Conservation (phyloP, 2,797 vertebrate genomes). For the Eulemur albifrons region DNA sequence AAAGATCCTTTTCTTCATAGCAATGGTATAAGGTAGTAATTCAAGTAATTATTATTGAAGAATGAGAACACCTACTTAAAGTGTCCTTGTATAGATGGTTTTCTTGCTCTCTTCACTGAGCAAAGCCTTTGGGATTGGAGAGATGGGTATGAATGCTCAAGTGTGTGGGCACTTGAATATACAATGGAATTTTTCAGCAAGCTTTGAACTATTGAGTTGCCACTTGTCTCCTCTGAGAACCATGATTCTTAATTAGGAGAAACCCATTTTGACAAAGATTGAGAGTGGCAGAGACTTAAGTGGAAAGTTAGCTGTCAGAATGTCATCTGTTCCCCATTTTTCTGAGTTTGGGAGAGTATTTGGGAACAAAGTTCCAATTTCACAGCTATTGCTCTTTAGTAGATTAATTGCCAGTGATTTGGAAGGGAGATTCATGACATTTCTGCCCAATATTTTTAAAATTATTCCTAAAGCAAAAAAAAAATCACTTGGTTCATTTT, state of each 20-base stretch:
- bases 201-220: background rate
- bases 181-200: background rate
- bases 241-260: constrained; percentile 62
- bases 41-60: constrained; percentile 8
- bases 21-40: background rate
- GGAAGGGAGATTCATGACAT: background rate
- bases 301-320: constrained; percentile 36
- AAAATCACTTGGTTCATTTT: background rate
- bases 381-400: background rate
- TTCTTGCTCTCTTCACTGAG: background rate
- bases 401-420: constrained; percentile 17
- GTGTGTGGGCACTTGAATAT: background rate
- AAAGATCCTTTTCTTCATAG: background rate
- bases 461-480: background rate
- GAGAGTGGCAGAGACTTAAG: constrained; percentile 10
- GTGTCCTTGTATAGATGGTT: background rate
- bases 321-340: constrained; percentile 37
- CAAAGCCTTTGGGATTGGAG: background rate
- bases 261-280: constrained; percentile 62
- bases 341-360: constrained; percentile 31
- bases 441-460: background rate
- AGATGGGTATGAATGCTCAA: background rate
- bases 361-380: constrained; percentile 37
- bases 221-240: constrained; percentile 33
- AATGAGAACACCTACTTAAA: background rate